These are phyloP conservation scores for Camponotus vicinus DNA, from an alignment of 1,140 invertebrate species.

Conservation along the genomic window DNA sequence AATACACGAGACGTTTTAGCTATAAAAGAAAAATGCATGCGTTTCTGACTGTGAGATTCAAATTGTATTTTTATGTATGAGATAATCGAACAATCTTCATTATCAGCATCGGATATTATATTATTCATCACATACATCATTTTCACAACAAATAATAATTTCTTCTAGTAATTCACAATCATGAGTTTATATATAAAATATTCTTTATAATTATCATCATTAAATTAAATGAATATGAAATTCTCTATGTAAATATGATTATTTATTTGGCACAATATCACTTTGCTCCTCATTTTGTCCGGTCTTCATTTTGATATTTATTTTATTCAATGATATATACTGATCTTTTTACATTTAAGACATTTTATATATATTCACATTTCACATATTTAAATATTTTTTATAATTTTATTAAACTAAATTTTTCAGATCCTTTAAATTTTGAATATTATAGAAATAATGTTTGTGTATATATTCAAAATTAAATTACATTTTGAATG, in stretches of 20 bases:
- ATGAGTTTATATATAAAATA: not conserved
- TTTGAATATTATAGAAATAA: too few species aligned
- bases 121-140: too few species aligned
- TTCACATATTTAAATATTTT: too few species aligned
- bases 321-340: too few species aligned
- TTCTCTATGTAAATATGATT: slow-evolving; percentile 9
- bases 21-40: not conserved
- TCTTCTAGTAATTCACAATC: not conserved
- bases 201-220: slow-evolving; percentile 17
- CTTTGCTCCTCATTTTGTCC: too few species aligned
- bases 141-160: not conserved
- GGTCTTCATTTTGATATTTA: too few species aligned
- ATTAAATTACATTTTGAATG: too few species aligned
- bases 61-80: slow-evolving; percentile 7
- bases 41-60: slow-evolving; percentile 11
- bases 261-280: not conserved
- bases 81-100: not conserved
- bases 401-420: too few species aligned
- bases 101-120: not conserved
- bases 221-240: slow-evolving; percentile 20
- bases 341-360: too few species aligned
- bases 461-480: too few species aligned
- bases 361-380: too few species aligned
- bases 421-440: too few species aligned
- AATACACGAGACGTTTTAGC: slow-evolving; percentile 22